Evolutionary conservation across 2,888 invertebrate species (phyloP), one percentile per base, ranked within the genome.

Genomic region (Serrognathus titanus): DNA sequence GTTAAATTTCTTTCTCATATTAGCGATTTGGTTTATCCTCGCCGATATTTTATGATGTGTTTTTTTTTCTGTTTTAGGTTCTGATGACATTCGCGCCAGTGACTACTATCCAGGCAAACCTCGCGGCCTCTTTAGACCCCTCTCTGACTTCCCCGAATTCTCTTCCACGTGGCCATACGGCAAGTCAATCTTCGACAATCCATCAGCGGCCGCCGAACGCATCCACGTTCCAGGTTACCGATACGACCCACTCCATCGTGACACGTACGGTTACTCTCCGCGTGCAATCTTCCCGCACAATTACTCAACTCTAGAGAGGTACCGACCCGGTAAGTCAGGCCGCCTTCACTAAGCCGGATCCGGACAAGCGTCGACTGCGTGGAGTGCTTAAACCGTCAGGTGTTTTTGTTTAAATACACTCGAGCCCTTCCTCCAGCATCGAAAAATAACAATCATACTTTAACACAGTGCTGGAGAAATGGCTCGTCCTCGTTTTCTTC

Each of bases 101-200:
- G 93, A 93, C 73, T 70, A 71, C 52, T 79, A 79, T 69, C 77
- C 81, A 69, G 77, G 80, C 71, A 82, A 88, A 76, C 89, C 90
- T 75, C 85, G 85, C 78, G 81, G 86, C 57, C 85, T 74, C 70
- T 81, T 76, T 73, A 81, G 80, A 69, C 82, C 83, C 64, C 73
- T 86, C 79, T 88, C 88, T 80, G 88, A 89, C 71, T 86, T 85
- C 79, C 90, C 90, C 68, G 87, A 90, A 74, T 82, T 89, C 70
- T 78, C 79, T 69, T 79, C 85, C 77, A 81, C 85, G 73, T 92
- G 88, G 85, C 89, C 89, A 35, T 87, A 83, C 80, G 83, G 83
- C 83, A 92, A 92, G 81, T 92, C 92, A 71, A 92, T 93, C 84
- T 93, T 85, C 80, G 92, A 92, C 77, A 91, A 92, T 77, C 92